A percentile compares a stretch with the other conserved stretches of the same genome.
phyloP scores from a whole-genome alignment of 2,888 invertebrate species.

The Acleris sparsana region DNA sequence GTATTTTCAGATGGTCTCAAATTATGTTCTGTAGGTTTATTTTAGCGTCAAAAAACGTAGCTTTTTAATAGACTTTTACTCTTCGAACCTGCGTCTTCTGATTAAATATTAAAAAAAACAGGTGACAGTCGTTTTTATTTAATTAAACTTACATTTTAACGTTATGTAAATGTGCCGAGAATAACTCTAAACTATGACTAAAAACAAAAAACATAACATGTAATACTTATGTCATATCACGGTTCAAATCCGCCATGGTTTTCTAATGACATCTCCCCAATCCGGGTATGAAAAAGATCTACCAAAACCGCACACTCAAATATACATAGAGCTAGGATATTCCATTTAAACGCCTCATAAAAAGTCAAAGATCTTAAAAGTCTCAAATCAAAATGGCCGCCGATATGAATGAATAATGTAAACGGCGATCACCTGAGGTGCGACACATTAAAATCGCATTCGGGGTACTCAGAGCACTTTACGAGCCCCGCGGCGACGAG shows the following conservation, averaged over 20 bases:
- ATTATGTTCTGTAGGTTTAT: too few species aligned
- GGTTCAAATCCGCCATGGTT: not conserved
- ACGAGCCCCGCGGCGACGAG: slow-evolving; percentile 46
- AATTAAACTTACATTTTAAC: too few species aligned
- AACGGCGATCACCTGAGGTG: slow-evolving; percentile 56
- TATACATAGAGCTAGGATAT: slow-evolving; percentile 10
- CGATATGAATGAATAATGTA: slow-evolving; percentile 67
- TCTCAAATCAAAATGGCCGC: slow-evolving; percentile 35
- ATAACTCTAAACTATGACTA: too few species aligned
- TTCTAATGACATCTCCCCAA: not conserved
- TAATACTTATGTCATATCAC: too few species aligned
- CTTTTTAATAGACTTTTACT: too few species aligned
- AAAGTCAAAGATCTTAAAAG: slow-evolving; percentile 4
- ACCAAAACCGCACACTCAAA: slow-evolving; percentile 1
- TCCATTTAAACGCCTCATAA: slow-evolving; percentile 17
- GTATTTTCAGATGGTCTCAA: too few species aligned
- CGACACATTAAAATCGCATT: slow-evolving; percentile 75
- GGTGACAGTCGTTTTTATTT: too few species aligned
- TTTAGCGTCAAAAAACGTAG: too few species aligned
- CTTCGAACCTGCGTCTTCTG: too few species aligned
- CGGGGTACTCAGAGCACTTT: slow-evolving; percentile 47
- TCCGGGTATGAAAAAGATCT: not conserved
- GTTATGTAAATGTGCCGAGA: too few species aligned
- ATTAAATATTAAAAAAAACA: too few species aligned
- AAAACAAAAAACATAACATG: too few species aligned